Evolutionary conservation across 2,797 vertebrate genomes (phyloP).

Genomic region (Gallinago stenura): DNA sequence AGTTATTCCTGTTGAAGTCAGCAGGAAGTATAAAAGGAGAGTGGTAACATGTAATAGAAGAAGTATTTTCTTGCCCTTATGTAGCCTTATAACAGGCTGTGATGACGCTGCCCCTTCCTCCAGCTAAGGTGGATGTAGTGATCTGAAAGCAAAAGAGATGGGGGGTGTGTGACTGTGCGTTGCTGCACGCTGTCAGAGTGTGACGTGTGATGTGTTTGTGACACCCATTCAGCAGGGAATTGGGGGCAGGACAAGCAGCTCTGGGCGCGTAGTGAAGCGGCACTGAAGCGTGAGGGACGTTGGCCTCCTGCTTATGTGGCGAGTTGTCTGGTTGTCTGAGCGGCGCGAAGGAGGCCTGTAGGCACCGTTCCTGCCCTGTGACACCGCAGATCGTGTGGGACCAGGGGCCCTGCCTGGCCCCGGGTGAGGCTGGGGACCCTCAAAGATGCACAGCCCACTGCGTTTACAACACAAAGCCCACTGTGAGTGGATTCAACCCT

Average conservation of each 20-base stretch:
- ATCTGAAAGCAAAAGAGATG: background rate
- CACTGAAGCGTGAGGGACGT: background rate
- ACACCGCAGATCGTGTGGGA: background rate
- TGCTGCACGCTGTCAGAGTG: background rate
- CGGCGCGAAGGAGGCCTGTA: background rate
- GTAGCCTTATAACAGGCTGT: background rate
- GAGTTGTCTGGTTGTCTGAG: background rate
- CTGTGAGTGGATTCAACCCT: accelerated
- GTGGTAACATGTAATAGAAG: background rate
- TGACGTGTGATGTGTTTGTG: background rate
- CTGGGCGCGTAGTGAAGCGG: background rate
- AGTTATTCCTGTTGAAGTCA: background rate
- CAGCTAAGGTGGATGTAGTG: background rate
- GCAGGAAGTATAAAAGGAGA: background rate
- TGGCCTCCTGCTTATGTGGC: background rate
- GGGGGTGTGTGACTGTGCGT: background rate
- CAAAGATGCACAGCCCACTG: accelerated
- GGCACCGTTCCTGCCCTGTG: background rate
- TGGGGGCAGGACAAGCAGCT: background rate
- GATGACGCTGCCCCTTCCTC: background rate
- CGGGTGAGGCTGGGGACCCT: background rate
- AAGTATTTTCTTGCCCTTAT: background rate
- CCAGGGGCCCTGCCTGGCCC: background rate
- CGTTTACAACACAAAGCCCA: background rate
- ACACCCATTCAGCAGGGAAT: background rate